phyloP scores from a whole-genome alignment of 2,797 vertebrate genomes.

The Tachyglossus aculeatus region DNA sequence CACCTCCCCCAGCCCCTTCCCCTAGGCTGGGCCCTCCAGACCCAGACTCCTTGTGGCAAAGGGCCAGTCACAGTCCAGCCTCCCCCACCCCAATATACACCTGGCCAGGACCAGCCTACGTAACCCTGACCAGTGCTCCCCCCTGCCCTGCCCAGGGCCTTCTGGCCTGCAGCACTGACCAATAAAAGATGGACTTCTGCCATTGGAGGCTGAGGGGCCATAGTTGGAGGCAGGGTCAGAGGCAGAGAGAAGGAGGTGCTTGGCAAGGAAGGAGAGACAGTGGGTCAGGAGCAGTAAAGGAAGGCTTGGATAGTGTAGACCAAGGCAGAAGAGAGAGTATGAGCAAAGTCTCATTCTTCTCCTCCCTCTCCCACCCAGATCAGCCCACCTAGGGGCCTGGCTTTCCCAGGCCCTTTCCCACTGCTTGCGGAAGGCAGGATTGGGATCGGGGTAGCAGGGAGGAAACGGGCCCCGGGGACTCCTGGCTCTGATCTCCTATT shows the following conservation, averaged over 20 bases:
- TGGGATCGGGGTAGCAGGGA: neutral
- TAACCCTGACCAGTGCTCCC: neutral
- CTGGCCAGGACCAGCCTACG: neutral
- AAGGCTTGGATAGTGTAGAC: no score
- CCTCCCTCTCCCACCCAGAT: no score
- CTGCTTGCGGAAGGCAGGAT: neutral
- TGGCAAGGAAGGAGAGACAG: no score
- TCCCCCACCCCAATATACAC: neutral
- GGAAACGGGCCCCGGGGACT: no score
- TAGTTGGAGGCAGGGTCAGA: constrained; percentile 11
- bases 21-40: neutral
- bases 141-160: neutral
- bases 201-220: neutral
- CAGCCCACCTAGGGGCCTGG: no score
- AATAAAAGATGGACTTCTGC: no score
- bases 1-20: neutral
- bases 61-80: neutral
- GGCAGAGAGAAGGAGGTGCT: no score
- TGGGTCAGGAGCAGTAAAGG: neutral
- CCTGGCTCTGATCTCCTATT: neutral
- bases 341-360: no score
- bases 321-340: neutral
- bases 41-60: neutral
- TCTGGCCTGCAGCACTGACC: fast-evolving
- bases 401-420: neutral